phyloP scores from a whole-genome alignment of 2,888 invertebrate genomes.

The Petrophora chlorosata region DNA sequence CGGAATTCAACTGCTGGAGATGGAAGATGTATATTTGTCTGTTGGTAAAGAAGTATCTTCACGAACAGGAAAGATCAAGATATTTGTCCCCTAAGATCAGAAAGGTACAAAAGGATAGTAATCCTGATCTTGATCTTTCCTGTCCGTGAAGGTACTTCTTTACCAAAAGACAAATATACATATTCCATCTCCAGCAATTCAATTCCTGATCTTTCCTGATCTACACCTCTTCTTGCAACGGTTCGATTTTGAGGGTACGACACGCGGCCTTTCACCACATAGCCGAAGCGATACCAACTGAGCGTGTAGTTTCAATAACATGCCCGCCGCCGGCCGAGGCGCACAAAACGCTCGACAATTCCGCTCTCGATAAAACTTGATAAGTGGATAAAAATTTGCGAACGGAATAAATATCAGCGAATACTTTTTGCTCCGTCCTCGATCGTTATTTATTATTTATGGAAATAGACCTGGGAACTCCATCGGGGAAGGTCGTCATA shows the following conservation, averaged over 20 bases:
- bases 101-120: too few relatives aligned
- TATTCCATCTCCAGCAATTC: too few relatives aligned
- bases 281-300: slow-evolving; percentile 27
- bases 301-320: slow-evolving; percentile 30
- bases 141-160: too few relatives aligned
- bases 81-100: too few relatives aligned
- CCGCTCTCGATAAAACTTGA: slow-evolving; percentile 55
- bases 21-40: too few relatives aligned
- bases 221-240: neutral
- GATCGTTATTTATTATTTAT: slow-evolving; percentile 82
- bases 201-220: too few relatives aligned
- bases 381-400: slow-evolving; percentile 77
- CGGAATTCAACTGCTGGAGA: too few relatives aligned
- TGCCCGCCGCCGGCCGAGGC: slow-evolving; percentile 21
- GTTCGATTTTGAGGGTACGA: neutral
- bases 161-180: too few relatives aligned
- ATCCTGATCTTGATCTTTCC: too few relatives aligned
- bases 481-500: slow-evolving; percentile 78
- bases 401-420: slow-evolving; percentile 75
- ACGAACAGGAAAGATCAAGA: too few relatives aligned
- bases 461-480: slow-evolving; percentile 80
- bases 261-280: slow-evolving; percentile 15
- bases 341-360: slow-evolving; percentile 29
- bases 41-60: too few relatives aligned
- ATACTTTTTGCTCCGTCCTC: slow-evolving; percentile 74